phyloP scores from a whole-genome alignment of 2,797 vertebrate species.

The Tokudaia tokunoshimensis region DNA sequence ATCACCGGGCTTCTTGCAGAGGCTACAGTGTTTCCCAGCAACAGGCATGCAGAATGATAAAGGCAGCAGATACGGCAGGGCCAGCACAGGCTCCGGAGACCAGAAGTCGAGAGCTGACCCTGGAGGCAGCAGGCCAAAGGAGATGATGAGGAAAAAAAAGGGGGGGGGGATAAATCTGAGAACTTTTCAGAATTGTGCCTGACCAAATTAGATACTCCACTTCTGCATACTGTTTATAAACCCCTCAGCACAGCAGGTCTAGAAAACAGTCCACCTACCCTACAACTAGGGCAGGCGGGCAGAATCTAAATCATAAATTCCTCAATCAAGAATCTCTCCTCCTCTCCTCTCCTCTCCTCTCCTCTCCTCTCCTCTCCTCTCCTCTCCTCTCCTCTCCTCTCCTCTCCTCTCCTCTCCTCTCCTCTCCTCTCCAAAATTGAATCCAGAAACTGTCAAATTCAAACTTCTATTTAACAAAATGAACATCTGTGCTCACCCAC shows the following conservation, averaged over 20 bases:
- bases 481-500: slow-evolving; percentile 78
- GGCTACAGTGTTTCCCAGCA: neutral
- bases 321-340: slow-evolving; percentile 44
- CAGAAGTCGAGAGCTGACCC: neutral
- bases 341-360: slow-evolving; percentile 22
- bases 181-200: neutral
- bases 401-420: slow-evolving; percentile 60
- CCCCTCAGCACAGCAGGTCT: neutral
- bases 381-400: neutral
- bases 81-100: accelerated
- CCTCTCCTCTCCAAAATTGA: slow-evolving; percentile 69
- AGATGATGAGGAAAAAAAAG: neutral
- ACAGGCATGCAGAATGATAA: neutral
- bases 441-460: slow-evolving; percentile 74
- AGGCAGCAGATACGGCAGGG: accelerated
- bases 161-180: neutral
- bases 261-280: slow-evolving; percentile 9
- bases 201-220: neutral
- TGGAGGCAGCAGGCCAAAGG: neutral
- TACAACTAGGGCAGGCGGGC: slow-evolving; percentile 33
- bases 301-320: slow-evolving; percentile 62
- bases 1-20: neutral
- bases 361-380: neutral
- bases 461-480: slow-evolving; percentile 78
- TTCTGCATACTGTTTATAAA: neutral